A percentile compares a stretch with the other conserved stretches of the same genome.
Conservation (phyloP, 2,113 vertebrate species). For the Albula glossodonta region DNA sequence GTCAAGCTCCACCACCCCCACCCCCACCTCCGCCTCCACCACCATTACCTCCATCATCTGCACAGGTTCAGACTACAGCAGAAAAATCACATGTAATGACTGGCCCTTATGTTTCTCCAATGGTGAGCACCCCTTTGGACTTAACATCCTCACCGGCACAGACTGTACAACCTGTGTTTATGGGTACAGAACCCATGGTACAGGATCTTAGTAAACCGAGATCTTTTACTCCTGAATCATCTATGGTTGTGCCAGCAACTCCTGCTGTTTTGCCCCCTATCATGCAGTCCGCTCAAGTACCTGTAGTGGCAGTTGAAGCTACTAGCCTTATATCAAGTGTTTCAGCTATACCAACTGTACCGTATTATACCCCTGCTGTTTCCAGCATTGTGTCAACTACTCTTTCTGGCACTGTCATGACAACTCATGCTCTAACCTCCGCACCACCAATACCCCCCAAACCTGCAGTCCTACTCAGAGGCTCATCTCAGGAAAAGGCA, state of each 20-base stretch:
- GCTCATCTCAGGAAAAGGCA: conserved; percentile 78
- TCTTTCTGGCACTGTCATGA: conserved; percentile 49
- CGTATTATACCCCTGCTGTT: conserved; percentile 70
- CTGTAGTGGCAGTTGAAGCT: conserved; percentile 12
- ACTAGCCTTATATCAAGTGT: conserved; percentile 52
- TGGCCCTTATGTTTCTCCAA: background rate
- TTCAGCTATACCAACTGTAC: conserved; percentile 71
- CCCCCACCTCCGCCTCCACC: conserved; percentile 35
- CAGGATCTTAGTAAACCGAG: conserved; percentile 17
- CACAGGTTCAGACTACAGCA: conserved; percentile 2
- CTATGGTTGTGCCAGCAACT: background rate
- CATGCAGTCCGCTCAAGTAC: background rate
- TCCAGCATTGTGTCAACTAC: conserved; percentile 68
- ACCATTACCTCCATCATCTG: conserved; percentile 12
- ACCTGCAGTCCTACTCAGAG: conserved; percentile 74
- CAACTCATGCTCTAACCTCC: conserved; percentile 33
- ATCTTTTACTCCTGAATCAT: conserved; percentile 2
- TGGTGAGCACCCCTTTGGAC: conserved; percentile 1
- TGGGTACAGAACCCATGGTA: conserved; percentile 14
- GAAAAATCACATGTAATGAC: background rate
- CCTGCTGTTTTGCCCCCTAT: background rate
- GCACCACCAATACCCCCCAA: conserved; percentile 77
- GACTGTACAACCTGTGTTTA: background rate
- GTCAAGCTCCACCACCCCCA: background rate
- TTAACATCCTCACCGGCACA: background rate